These are phyloP conservation scores for Trichechus manatus DNA, from an alignment of 2,113 vertebrate species.

Conservation along the genomic window DNA sequence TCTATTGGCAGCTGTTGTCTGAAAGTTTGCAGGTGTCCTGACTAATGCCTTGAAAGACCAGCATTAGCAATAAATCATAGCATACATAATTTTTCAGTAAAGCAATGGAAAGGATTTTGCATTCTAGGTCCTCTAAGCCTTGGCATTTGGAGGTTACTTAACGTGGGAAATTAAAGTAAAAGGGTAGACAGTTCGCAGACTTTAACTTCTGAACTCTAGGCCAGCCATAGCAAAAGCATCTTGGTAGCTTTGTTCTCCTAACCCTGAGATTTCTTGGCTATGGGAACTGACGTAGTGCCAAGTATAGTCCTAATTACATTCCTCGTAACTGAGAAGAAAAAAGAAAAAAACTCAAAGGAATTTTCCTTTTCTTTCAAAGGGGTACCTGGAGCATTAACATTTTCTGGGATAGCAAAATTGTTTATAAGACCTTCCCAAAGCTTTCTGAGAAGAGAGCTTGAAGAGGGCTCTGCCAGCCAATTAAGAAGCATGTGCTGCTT, in stretches of 20 bases:
- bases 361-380: slow-evolving; percentile 72
- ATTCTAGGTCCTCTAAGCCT: slow-evolving; percentile 17
- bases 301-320: slow-evolving; percentile 69
- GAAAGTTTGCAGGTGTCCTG: slow-evolving; percentile 10
- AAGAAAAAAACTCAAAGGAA: slow-evolving; percentile 1
- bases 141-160: slow-evolving; percentile 60
- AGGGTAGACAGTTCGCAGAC: slow-evolving; percentile 54
- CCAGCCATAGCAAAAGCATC: slow-evolving; percentile 51
- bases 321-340: slow-evolving; percentile 38
- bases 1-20: slow-evolving; percentile 42
- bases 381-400: slow-evolving; percentile 65
- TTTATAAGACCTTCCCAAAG: slow-evolving; percentile 60
- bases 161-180: slow-evolving; percentile 57
- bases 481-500: neutral
- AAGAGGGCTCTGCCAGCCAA: neutral
- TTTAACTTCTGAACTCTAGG: slow-evolving; percentile 63
- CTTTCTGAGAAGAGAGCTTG: slow-evolving; percentile 55
- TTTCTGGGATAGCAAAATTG: slow-evolving; percentile 53
- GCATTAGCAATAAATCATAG: slow-evolving; percentile 57
- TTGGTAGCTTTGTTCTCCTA: slow-evolving; percentile 72
- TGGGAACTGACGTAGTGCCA: slow-evolving; percentile 68
- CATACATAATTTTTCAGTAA: slow-evolving; percentile 61
- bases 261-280: slow-evolving; percentile 63
- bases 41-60: slow-evolving; percentile 50
- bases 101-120: slow-evolving; percentile 64